Percentiles rank a stretch among this genome's conserved stretches.
phyloP scores from a whole-genome alignment of 1,140 invertebrate genomes.

The Chlorops oryzae region DNA sequence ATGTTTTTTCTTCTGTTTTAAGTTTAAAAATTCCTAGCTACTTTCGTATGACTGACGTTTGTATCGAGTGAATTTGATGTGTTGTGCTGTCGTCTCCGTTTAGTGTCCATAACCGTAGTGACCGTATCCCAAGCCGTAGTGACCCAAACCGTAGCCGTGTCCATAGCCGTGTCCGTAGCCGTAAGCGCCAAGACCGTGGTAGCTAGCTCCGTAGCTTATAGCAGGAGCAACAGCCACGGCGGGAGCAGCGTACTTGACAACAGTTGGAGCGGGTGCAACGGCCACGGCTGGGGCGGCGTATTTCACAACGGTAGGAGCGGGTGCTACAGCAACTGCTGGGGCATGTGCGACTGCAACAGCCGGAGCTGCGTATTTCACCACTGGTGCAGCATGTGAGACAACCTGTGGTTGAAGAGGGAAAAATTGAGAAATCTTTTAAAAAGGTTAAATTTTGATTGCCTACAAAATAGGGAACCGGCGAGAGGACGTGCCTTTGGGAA shows the following conservation, averaged over 20 bases:
- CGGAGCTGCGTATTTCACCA: conserved; percentile 15
- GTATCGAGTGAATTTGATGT: too few relatives aligned
- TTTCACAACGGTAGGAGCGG: conserved; percentile 27
- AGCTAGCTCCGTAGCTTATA: conserved; percentile 29
- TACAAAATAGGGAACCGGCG: too few relatives aligned
- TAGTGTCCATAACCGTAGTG: too few relatives aligned
- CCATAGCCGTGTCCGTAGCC: conserved; percentile 4
- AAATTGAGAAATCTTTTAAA: too few relatives aligned
- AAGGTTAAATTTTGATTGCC: too few relatives aligned
- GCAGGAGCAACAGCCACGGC: conserved; percentile 21
- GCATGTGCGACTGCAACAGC: conserved; percentile 24
- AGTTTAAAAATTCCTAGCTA: too few relatives aligned
- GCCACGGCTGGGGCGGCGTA: conserved; percentile 28
- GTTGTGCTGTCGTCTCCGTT: too few relatives aligned
- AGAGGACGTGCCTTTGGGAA: too few relatives aligned
- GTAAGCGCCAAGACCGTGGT: conserved; percentile 2
- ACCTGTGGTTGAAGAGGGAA: conserved; percentile 14
- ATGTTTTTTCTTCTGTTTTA: too few relatives aligned
- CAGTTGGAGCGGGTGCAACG: conserved; percentile 7
- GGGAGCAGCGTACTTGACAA: conserved; percentile 9
- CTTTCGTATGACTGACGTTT: too few relatives aligned
- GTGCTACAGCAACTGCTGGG: too few relatives aligned
- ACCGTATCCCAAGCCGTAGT: too few relatives aligned
- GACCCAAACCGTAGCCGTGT: conserved; percentile 5
- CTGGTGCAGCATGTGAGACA: conserved; percentile 6